Base-by-base conservation (phyloP, 2,797 vertebrate genomes). In the Gouania willdenowi region DNA sequence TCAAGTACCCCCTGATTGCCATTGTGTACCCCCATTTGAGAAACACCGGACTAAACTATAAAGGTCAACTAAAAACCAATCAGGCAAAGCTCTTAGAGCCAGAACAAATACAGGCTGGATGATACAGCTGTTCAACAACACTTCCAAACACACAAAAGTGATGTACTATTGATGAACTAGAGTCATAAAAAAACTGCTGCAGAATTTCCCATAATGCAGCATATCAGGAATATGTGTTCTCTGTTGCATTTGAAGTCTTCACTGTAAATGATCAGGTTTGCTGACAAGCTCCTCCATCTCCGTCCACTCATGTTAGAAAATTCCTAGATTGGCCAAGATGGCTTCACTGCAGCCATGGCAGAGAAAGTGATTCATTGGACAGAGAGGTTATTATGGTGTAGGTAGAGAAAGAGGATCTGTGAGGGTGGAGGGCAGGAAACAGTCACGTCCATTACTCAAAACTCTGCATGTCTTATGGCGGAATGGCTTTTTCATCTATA, bases 361-460 rank as follows among this genome's bases (percentile, higher is more conserved):
- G 26, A 53, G 67, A 43, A 67, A 65, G 6, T 61, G 54, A 59
- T 59, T 27, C 51, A 39, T 65, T 65, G 57, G 22, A 50, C 33
- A 21, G 11, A 54, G 64, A 39, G 67, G 67, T 66, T 51, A 45
- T 17, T n/a, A n/a, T 30, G 68, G 68, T 58, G 77, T 73, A 57
- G 75, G 79, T 43, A 60, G 67, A 56, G 60, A 61, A 51, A 35
- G 49, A 63, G 57, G 67, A 69, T 71, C 56, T 67, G 69, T 30
- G 57, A 66, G 58, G 69, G 65, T 50, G 66, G 63, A 72, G 65
- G 62, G 45, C 62, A 66, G 60, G 59, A 48, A 54, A 59, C 75
- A 81, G 54, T 83, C 75, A 79, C 5, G 23, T 61, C 54, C 53
- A 56, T 77, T 66, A 52, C 51, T 68, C 46, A 62, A 64, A 68